Percentiles rank a stretch among this genome's conserved stretches.
Evolutionary conservation across 2,113 vertebrate genomes (phyloP).

Genomic region (Carassius carassius): DNA sequence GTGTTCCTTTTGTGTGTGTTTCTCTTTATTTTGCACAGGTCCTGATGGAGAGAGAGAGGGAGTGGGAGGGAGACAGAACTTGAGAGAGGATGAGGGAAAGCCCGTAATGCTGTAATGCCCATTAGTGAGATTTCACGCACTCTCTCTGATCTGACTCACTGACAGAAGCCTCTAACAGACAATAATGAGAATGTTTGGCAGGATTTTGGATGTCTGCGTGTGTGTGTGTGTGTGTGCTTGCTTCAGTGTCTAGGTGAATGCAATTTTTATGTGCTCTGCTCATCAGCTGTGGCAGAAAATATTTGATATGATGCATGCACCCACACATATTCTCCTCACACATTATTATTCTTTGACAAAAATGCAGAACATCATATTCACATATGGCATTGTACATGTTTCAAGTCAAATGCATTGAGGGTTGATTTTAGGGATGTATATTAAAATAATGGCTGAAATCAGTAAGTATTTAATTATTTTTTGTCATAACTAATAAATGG

Average conservation of each 20-base stretch:
- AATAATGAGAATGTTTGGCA: constrained; percentile 41
- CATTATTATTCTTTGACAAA: constrained; percentile 29
- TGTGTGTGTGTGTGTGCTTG: constrained; percentile 29
- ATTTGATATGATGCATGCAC: constrained; percentile 47
- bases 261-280: constrained; percentile 12
- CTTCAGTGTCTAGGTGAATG: constrained; percentile 31
- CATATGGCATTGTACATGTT: neutral
- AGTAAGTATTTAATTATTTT: neutral
- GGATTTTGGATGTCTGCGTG: constrained; percentile 44
- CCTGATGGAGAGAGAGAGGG: constrained; percentile 11
- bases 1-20: constrained; percentile 36
- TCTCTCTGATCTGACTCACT: constrained; percentile 71
- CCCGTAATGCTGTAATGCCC: constrained; percentile 76
- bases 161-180: constrained; percentile 69
- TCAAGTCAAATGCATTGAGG: neutral
- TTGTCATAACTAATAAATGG: neutral
- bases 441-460: neutral
- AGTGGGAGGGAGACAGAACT: constrained; percentile 1
- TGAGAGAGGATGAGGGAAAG: constrained; percentile 40
- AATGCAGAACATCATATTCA: neutral
- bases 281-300: constrained; percentile 22
- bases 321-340: constrained; percentile 39
- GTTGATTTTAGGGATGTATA: neutral
- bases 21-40: constrained; percentile 14
- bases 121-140: constrained; percentile 79